A percentile compares a stretch with the other conserved stretches of the same genome.
phyloP scores from a whole-genome alignment of 2,797 vertebrate species.

The Arnoldichthys spilopterus region DNA sequence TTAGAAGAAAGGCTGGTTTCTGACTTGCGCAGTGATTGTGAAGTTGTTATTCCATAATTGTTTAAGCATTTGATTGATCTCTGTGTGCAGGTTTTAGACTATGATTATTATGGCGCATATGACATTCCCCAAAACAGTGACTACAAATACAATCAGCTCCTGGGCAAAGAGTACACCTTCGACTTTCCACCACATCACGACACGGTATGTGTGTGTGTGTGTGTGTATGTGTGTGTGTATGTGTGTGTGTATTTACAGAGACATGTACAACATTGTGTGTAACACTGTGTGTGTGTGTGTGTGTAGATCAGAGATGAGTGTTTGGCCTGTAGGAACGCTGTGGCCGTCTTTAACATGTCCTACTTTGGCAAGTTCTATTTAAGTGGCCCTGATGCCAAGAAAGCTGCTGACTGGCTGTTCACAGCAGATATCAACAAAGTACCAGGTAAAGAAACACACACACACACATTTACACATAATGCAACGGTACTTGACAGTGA shows the following conservation, averaged over 20 bases:
- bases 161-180: constrained; percentile 90
- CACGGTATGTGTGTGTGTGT: constrained; percentile 72
- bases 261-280: not conserved
- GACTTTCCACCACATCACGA: constrained; percentile 91
- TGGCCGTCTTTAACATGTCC: constrained; percentile 95
- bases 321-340: constrained; percentile 84
- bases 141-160: constrained; percentile 81
- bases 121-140: constrained; percentile 70
- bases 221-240: constrained; percentile 3
- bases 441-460: constrained; percentile 79
- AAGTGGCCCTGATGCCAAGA: constrained; percentile 86
- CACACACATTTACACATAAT: constrained; percentile 1
- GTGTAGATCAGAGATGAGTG: constrained; percentile 90
- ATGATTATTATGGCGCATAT: constrained; percentile 91
- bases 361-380: constrained; percentile 99
- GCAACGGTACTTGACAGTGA: not conserved
- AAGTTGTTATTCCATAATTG: not conserved
- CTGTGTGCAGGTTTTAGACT: constrained; percentile 81
- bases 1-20: no score
- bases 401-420: constrained; percentile 94
- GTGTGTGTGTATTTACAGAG: constrained; percentile 5
- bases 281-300: constrained; percentile 40
- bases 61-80: not conserved
- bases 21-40: not conserved
- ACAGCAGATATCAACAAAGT: constrained; percentile 89